These are phyloP conservation scores for Agrotis exclamationis DNA, from an alignment of 2,888 invertebrate genomes.

Conservation along the genomic window DNA sequence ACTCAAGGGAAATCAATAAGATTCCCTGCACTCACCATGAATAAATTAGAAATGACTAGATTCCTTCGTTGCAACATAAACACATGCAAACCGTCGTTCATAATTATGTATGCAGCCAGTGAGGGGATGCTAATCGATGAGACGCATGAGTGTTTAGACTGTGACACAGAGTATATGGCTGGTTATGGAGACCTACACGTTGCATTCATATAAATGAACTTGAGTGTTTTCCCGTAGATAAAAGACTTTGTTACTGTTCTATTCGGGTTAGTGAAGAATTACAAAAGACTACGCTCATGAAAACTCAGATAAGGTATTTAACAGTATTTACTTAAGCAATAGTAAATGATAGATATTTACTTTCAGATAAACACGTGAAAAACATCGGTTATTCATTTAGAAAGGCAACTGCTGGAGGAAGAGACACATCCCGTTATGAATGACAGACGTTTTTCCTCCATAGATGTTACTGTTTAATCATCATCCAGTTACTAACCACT, in stretches of 20 bases:
- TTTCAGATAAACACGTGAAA: too few relatives aligned
- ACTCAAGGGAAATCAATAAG: conserved; percentile 46
- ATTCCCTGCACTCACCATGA: conserved; percentile 13
- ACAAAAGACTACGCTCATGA: too few relatives aligned
- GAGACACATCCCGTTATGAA: neutral
- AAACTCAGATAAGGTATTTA: too few relatives aligned
- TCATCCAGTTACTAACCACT: conserved; percentile 5
- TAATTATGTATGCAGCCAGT: conserved; percentile 3
- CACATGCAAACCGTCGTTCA: neutral
- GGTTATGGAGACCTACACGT: neutral
- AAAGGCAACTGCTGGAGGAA: neutral
- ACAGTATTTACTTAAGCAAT: too few relatives aligned
- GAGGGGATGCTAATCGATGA: conserved; percentile 22
- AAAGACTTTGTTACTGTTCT: too few relatives aligned
- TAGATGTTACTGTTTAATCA: neutral
- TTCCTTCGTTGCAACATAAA: conserved; percentile 38
- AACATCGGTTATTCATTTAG: too few relatives aligned
- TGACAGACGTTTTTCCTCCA: neutral
- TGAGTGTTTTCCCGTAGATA: too few relatives aligned
- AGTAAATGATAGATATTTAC: too few relatives aligned
- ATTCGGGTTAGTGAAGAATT: too few relatives aligned
- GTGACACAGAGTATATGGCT: conserved; percentile 17
- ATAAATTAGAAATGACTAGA: conserved; percentile 42
- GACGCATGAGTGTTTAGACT: neutral
- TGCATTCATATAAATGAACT: too few relatives aligned